Base-by-base conservation (phyloP, 2,888 invertebrate species). In the Eupeodes latifasciatus region DNA sequence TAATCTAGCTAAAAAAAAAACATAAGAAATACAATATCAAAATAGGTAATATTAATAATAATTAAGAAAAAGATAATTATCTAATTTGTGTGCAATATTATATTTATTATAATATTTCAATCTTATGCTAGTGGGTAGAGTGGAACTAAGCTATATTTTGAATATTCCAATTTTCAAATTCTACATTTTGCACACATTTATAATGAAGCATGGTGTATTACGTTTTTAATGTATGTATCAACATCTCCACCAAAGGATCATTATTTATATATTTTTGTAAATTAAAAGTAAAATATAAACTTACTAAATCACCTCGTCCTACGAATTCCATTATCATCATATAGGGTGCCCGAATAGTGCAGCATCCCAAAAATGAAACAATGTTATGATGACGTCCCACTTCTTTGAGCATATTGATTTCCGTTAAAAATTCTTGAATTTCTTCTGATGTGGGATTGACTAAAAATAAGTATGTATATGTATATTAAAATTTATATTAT, bases 241-340 rank as follows among this genome's bases (percentile, higher is more conserved):
- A 19, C 19, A 19, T 19, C 19, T 19, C 19, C 27, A 27, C 27
- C 40, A 40, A 40, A 40, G 27, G 27, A 27, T 27, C 3, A 27
- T 27, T 27, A 27, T 27, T 27, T 27, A 27, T 27, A 27, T 27
- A 27, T 27, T 27, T 27, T 27, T 27, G 1, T 9, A 5, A 40
- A 40, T 40, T 40, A 5, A 10, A 47, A 11, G 12, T 47, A 14
- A n/a, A 53, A 34, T 7, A 27, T 34, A 1, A 51, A 59, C 89
- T 81, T 69, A 96, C 95, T 78, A 98, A 94, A 91, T 97, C 97
- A 0, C 97, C 97, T 88, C 96, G 95, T 0, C 97, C 96, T 12
- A 97, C 96, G 91, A 96, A 97, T 91, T 98, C 97, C 93, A 98
- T 95, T 10, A 98, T 94, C 89, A 97, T 96, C 85, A 96, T 95